These are phyloP conservation scores for Heliconius erato DNA, from an alignment of 2,888 invertebrate species.

Conservation along the genomic window DNA sequence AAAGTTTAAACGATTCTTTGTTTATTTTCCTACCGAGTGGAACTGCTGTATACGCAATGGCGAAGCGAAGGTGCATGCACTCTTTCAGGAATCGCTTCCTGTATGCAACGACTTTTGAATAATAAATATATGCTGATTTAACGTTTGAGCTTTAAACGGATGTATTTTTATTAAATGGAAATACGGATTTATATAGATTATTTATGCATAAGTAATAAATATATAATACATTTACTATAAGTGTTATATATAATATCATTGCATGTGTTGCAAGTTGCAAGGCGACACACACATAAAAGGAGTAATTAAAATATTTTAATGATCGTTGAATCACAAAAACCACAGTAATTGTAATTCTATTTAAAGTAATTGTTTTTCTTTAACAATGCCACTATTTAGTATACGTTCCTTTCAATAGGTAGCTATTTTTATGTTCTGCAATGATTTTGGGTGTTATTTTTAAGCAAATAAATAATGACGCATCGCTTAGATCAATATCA, in stretches of 20 bases:
- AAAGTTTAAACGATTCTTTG: slow-evolving; percentile 2
- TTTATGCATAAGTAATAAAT: background rate
- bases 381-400: background rate
- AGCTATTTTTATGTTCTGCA: background rate
- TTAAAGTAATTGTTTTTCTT: slow-evolving; percentile 6
- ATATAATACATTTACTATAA: background rate
- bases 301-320: background rate
- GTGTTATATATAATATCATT: background rate
- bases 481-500: no score
- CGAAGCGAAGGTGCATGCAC: slow-evolving; percentile 17
- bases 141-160: background rate
- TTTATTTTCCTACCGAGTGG: background rate
- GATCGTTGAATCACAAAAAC: background rate
- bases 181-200: slow-evolving; percentile 9
- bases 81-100: slow-evolving; percentile 40
- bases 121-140: slow-evolving; percentile 29
- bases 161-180: slow-evolving; percentile 11
- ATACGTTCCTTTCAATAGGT: background rate
- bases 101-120: slow-evolving; percentile 24
- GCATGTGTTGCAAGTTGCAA: no score
- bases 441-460: background rate
- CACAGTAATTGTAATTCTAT: background rate
- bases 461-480: no score
- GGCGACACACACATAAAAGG: background rate
- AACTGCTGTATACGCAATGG: slow-evolving; percentile 1